These are phyloP conservation scores for Syngnathus acus DNA, from an alignment of 2,797 vertebrate genomes.

Conservation along the genomic window DNA sequence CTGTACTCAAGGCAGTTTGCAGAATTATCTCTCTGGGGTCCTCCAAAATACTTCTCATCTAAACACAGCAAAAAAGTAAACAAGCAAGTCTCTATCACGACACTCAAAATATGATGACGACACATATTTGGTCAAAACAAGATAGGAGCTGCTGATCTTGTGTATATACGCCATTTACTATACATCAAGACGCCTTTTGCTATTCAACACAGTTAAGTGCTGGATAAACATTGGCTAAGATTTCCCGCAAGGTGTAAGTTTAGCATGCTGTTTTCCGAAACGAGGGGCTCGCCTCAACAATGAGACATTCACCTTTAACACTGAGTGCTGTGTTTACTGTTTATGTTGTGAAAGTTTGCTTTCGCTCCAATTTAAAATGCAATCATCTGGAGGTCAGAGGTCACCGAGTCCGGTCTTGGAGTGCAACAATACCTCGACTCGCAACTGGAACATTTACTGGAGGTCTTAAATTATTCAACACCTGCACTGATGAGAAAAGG, in stretches of 20 bases:
- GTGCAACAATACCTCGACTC: not conserved
- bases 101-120: not conserved
- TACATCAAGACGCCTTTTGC: not conserved
- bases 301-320: too few relatives aligned
- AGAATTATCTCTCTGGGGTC: not conserved
- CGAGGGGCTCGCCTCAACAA: too few relatives aligned
- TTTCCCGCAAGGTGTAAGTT: not conserved
- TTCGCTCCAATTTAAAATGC: too few relatives aligned
- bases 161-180: not conserved
- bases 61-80: not conserved
- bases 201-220: not conserved
- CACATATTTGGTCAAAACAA: not conserved
- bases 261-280: not conserved
- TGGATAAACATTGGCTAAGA: not conserved
- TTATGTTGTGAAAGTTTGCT: too few relatives aligned
- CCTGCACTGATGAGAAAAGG: not conserved
- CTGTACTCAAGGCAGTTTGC: not conserved
- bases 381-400: too few relatives aligned
- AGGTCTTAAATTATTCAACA: not conserved
- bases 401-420: not conserved
- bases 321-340: too few relatives aligned
- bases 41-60: not conserved
- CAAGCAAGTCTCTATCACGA: not conserved
- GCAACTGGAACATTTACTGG: too few relatives aligned
- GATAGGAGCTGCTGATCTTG: not conserved